A percentile compares a stretch with the other conserved stretches of the same genome.
Evolutionary conservation across 2,888 invertebrate species (phyloP).

Genomic region (Euplagia quadripunctaria): DNA sequence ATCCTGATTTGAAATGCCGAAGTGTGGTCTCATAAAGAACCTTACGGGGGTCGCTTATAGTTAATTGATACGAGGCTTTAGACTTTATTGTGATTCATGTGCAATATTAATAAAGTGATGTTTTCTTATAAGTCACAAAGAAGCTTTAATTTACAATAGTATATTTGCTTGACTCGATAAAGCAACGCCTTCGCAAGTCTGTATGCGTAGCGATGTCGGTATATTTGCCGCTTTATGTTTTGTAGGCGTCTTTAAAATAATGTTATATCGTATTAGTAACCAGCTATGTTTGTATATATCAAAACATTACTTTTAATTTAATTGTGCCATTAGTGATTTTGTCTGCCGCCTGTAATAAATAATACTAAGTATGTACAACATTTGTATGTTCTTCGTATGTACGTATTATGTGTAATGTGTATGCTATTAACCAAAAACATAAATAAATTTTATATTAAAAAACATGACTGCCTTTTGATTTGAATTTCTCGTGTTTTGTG

Average conservation of each 20-base stretch:
- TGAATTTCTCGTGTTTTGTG: background rate
- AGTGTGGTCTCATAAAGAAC: background rate
- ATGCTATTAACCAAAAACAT: conserved; percentile 1
- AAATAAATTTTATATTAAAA: conserved; percentile 12
- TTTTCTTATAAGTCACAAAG: background rate
- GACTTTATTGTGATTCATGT: conserved; percentile 19
- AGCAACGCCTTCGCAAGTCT: conserved; percentile 15
- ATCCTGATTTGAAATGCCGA: background rate
- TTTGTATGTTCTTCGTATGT: too few species aligned
- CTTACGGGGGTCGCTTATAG: background rate
- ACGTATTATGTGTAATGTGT: background rate
- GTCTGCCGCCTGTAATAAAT: background rate
- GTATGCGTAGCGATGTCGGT: background rate
- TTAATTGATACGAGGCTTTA: too few species aligned
- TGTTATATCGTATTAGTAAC: background rate
- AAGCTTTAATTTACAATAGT: background rate
- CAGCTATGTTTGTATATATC: background rate
- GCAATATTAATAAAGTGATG: conserved; percentile 44
- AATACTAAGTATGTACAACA: background rate
- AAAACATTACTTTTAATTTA: background rate
- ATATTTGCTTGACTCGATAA: background rate
- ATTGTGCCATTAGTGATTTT: background rate
- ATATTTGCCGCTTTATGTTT: conserved; percentile 2
- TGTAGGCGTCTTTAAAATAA: conserved; percentile 8
- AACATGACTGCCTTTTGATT: conserved; percentile 16